Conservation (phyloP, 1,140 invertebrate species). For the Teleogryllus occipitalis region DNA sequence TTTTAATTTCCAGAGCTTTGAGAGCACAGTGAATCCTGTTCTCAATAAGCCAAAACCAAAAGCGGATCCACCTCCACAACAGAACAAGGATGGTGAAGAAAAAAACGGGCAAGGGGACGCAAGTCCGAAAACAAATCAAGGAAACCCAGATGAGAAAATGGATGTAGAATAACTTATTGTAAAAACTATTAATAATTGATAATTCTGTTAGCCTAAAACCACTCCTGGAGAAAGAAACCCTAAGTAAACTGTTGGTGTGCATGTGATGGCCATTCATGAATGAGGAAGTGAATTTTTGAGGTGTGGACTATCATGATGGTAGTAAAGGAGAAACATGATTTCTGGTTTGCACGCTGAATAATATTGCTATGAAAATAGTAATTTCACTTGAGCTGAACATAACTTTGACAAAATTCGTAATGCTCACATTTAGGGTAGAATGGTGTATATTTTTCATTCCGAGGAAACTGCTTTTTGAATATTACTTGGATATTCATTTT, state of each 20-base stretch:
- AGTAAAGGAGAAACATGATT: not conserved
- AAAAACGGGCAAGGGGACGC: constrained; percentile 30
- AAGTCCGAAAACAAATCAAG: constrained; percentile 44
- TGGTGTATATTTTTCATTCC: not conserved
- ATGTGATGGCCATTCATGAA: not conserved
- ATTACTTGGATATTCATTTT: not conserved
- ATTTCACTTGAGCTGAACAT: not conserved
- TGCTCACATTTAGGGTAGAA: not conserved
- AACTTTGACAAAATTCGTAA: not conserved
- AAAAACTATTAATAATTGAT: not conserved
- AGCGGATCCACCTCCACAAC: constrained; percentile 40
- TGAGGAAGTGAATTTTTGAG: not conserved
- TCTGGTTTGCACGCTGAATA: not conserved
- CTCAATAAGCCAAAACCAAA: constrained; percentile 82
- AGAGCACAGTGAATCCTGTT: constrained; percentile 59
- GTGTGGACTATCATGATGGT: constrained; percentile 1
- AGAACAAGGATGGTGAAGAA: constrained; percentile 32
- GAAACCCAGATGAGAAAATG: constrained; percentile 42
- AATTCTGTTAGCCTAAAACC: not conserved
- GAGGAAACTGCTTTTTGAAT: not conserved
- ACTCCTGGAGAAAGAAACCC: not conserved
- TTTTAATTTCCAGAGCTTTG: constrained; percentile 48
- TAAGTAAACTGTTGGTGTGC: not conserved
- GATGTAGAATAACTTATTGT: constrained; percentile 35
- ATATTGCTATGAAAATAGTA: not conserved